These are phyloP conservation scores for Sebastes dallii DNA, from an alignment of 2,797 vertebrate genomes.

Conservation along the genomic window DNA sequence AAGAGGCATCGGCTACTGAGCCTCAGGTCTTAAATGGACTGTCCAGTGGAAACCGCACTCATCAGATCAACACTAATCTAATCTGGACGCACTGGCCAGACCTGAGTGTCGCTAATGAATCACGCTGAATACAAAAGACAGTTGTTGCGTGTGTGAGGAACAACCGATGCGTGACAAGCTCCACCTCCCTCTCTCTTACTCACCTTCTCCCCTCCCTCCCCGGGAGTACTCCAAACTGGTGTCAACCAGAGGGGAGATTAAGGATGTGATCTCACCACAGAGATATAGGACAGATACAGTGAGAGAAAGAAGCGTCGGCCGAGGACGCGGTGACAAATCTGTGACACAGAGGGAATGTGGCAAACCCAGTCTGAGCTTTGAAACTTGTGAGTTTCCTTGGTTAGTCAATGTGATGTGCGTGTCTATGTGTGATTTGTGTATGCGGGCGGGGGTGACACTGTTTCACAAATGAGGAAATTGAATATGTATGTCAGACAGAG, in stretches of 20 bases:
- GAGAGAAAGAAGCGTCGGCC: not conserved
- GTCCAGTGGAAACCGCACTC: conserved; percentile 45
- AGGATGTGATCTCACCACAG: conserved; percentile 26
- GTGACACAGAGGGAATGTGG: conserved; percentile 28
- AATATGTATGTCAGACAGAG: not conserved
- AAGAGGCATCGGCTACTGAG: not conserved
- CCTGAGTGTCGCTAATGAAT: conserved; percentile 42
- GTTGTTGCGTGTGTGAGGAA: conserved; percentile 10
- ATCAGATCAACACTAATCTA: conserved; percentile 63
- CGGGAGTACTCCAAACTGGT: not conserved
- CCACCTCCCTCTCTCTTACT: conserved; percentile 15
- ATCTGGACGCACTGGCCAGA: conserved; percentile 30
- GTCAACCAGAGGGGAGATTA: conserved; percentile 38
- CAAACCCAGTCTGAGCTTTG: not conserved
- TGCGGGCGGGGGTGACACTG: not conserved
- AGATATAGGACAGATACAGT: conserved; percentile 8
- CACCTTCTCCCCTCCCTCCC: conserved; percentile 28
- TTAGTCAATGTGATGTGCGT: not conserved
- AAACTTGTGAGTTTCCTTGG: conserved; percentile 11
- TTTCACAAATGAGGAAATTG: conserved; percentile 22
- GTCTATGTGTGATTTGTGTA: not conserved
- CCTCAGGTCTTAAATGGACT: conserved; percentile 7
- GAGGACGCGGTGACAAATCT: conserved; percentile 34
- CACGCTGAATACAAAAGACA: conserved; percentile 36
- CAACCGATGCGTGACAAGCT: conserved; percentile 8